phyloP scores from a whole-genome alignment of 2,888 invertebrate genomes.

The Pseudococcus longispinus region DNA sequence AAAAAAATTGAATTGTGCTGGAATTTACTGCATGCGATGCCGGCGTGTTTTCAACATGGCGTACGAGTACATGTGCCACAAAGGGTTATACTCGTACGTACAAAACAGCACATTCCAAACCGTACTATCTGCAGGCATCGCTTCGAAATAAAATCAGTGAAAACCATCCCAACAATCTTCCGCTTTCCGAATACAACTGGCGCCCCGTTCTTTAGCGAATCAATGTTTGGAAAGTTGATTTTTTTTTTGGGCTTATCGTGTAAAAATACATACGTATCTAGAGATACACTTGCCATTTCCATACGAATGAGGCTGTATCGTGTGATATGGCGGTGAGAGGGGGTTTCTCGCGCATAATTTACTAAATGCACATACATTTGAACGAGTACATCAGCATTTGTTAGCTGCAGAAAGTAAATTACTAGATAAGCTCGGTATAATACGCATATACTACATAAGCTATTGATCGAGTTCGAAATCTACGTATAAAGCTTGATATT shows the following conservation, averaged over 20 bases:
- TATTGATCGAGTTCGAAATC: neutral
- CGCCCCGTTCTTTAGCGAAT: neutral
- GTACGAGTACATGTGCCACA: neutral
- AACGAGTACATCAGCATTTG: neutral
- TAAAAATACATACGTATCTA: neutral
- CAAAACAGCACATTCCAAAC: neutral
- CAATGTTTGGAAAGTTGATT: neutral
- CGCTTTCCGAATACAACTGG: neutral
- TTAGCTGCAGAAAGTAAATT: neutral
- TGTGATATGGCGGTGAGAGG: neutral
- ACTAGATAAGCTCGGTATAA: neutral
- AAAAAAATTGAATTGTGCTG: neutral
- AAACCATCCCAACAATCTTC: slow-evolving; percentile 11
- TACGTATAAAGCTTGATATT: neutral
- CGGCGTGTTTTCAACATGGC: neutral
- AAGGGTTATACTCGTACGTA: neutral
- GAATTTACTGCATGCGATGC: neutral
- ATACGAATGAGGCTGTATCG: too few species aligned
- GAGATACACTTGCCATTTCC: neutral
- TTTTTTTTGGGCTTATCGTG: neutral
- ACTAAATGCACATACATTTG: neutral
- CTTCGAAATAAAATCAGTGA: neutral
- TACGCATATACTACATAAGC: neutral
- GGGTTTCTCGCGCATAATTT: neutral
- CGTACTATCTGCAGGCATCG: neutral